Conservation (phyloP, 2,888 invertebrate species). For the Oxytorus armatus region DNA sequence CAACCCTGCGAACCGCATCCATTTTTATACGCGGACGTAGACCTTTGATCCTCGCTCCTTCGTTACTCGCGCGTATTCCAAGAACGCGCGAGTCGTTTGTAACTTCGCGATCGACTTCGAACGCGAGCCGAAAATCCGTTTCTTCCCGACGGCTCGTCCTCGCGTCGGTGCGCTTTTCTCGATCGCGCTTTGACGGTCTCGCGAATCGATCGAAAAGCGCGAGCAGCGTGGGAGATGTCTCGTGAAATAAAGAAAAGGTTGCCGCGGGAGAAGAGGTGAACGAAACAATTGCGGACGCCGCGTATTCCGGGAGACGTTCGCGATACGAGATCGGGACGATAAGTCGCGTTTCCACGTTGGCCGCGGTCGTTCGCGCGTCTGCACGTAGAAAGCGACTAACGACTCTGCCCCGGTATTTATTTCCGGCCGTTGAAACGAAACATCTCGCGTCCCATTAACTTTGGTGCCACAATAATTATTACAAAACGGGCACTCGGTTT, state of each 20-base stretch:
- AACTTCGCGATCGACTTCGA: not conserved
- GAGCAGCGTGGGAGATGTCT: slow-evolving; percentile 55
- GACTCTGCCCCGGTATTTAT: slow-evolving; percentile 33
- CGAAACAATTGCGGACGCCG: slow-evolving; percentile 4
- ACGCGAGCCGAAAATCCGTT: slow-evolving; percentile 40
- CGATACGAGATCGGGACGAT: too few species aligned
- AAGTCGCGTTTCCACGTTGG: slow-evolving; percentile 19
- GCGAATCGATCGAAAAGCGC: slow-evolving; percentile 48
- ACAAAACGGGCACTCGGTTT: not conserved
- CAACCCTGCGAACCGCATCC: too few species aligned
- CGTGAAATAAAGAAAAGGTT: slow-evolving; percentile 49
- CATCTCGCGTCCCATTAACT: slow-evolving; percentile 7
- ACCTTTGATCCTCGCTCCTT: too few species aligned
- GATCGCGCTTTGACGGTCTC: slow-evolving; percentile 35
- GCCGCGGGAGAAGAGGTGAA: slow-evolving; percentile 26
- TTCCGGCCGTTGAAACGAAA: slow-evolving; percentile 36
- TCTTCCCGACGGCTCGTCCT: not conserved
- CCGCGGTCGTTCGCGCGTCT: not conserved
- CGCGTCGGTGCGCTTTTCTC: slow-evolving; percentile 47
- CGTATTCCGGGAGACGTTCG: not conserved
- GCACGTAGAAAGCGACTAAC: slow-evolving; percentile 33
- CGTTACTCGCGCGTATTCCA: too few species aligned
- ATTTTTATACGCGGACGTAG: too few species aligned
- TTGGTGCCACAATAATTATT: not conserved
- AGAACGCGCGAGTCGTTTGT: too few species aligned